Evolutionary conservation across 1,140 invertebrate genomes (phyloP), one percentile per base, ranked within the genome.

Genomic region (Pseudomyrmex concolor): DNA sequence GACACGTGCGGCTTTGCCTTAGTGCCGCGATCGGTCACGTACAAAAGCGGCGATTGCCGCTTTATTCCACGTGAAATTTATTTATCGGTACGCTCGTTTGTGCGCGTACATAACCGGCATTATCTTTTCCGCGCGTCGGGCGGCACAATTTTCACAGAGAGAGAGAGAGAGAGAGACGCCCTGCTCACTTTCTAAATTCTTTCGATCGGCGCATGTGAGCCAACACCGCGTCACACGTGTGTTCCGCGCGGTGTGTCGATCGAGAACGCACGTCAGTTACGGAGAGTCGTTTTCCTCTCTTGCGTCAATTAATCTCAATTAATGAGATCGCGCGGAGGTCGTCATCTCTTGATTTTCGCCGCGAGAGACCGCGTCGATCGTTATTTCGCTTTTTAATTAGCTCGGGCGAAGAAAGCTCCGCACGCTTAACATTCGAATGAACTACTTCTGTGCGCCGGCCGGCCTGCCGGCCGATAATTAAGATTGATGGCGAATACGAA

Each of bases 401-500:
- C 84, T 25, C 60, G 78, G 70, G 51, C 70, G 80, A 84, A 86
- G 86, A 87, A 84, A 87, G 80, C 59, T 68, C 34, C 81, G 63
- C 57, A 45, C 84, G 74, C 85, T 89, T 88, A 88, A 89, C 87
- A 85, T 77, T 83, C 82, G 87, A 89, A 89, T 84, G 86, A 89
- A 88, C 86, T 88, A 85, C 85, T 88, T 89, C 76, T 76, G 83
- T 73, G 34, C 86, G 34, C 34, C 34, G 34, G 34, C 34, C 34
- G 34, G 34, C 34, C 34, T 34, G 50, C 64, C 45, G 72, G 59
- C 60, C 43, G 71, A 87, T 89, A 89, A 89, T 89, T 88, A 89
- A 89, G 87, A 89, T 89, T 85, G 87, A 89, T 89, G 86, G 84
- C 67, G 73, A 83, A 86, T 88, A 85, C 86, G 72, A 89, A 88